Evolutionary conservation across 2,113 vertebrate genomes (phyloP).

Genomic region (Erinaceus europaeus): DNA sequence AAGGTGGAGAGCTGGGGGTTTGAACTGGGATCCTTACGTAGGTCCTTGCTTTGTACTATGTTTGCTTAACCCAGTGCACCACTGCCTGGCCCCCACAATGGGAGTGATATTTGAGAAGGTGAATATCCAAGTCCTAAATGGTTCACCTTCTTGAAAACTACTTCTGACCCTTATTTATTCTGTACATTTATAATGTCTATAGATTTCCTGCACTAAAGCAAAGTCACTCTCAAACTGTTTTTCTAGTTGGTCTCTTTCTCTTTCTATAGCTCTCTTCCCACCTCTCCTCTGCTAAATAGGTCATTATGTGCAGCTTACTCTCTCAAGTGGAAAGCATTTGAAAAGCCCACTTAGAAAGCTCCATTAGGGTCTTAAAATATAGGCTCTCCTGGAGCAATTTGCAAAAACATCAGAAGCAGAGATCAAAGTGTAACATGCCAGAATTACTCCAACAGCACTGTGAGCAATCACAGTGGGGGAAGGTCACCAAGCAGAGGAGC

Average conservation of each 20-base stretch:
- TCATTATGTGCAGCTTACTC: neutral
- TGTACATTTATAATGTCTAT: neutral
- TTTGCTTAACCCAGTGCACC: too few relatives aligned
- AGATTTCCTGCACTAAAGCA: neutral
- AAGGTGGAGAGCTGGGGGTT: too few relatives aligned
- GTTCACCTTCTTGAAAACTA: neutral
- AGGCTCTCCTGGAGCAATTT: neutral
- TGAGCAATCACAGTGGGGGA: neutral
- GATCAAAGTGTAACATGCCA: neutral
- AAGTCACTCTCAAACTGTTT: neutral
- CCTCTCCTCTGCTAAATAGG: neutral
- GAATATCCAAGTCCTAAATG: neutral
- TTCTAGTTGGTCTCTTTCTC: neutral
- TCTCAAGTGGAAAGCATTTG: neutral
- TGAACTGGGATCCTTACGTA: too few relatives aligned
- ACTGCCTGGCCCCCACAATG: too few relatives aligned
- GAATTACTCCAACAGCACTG: neutral
- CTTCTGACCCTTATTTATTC: neutral
- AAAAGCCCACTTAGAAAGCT: neutral
- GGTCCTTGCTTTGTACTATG: too few relatives aligned
- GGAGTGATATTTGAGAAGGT: neutral
- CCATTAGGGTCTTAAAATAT: neutral
- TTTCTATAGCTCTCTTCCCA: neutral
- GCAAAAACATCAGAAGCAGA: neutral
- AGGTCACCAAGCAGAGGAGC: neutral